These are phyloP conservation scores for Maconellicoccus hirsutus DNA, from an alignment of 1,140 invertebrate species.

Conservation along the genomic window DNA sequence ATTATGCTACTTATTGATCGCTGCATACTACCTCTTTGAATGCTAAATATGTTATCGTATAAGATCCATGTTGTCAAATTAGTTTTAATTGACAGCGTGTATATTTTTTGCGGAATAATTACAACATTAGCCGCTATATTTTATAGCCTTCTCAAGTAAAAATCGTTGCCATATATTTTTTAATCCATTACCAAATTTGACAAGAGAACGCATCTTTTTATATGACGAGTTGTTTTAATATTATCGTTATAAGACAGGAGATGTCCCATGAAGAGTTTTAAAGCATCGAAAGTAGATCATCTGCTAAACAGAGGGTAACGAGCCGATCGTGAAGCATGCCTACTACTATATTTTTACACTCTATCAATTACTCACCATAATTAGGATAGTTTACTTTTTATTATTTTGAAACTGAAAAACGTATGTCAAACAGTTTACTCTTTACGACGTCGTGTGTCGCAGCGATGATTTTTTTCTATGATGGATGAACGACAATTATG, in stretches of 20 bases:
- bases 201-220: not conserved
- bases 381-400: not conserved
- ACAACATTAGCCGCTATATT: not conserved
- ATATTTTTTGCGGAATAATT: no score
- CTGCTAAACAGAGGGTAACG: constrained; percentile 7
- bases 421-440: not conserved
- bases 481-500: no score
- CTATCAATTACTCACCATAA: not conserved
- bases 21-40: no score
- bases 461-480: no score
- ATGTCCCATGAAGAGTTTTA: not conserved
- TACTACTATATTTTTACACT: not conserved
- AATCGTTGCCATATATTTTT: not conserved
- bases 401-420: not conserved
- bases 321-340: not conserved
- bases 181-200: not conserved
- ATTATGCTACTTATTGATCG: no score
- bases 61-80: no score
- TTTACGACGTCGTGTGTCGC: no score
- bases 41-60: no score
- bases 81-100: no score
- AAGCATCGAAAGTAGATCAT: constrained; percentile 4
- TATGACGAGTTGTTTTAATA: not conserved
- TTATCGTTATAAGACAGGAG: not conserved
- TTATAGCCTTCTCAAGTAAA: not conserved